Evolutionary conservation across 2,113 vertebrate genomes (phyloP).

Genomic region (Thermophis baileyi): DNA sequence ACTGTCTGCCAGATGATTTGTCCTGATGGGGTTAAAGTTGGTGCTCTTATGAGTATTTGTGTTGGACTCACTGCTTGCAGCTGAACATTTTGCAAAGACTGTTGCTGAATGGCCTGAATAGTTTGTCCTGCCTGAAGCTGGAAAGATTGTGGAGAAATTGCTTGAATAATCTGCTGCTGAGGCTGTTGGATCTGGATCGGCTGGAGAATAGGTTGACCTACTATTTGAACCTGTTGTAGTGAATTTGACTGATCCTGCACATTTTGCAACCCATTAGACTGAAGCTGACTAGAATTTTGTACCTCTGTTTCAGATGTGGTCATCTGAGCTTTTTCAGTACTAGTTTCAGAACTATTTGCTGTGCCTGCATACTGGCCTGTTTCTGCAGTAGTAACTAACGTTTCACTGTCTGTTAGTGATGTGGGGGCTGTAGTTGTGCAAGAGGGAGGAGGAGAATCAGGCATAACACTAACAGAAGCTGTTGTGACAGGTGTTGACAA

Average conservation of each 20-base stretch:
- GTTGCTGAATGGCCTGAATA: conserved; percentile 87
- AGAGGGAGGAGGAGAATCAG: conserved; percentile 68
- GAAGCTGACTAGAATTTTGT: conserved; percentile 79
- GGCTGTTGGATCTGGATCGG: conserved; percentile 93
- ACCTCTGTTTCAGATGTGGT: conserved; percentile 73
- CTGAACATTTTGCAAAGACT: conserved; percentile 82
- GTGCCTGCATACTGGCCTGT: conserved; percentile 77
- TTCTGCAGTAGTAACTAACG: conserved; percentile 76
- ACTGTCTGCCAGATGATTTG: conserved; percentile 98
- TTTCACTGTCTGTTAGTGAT: conserved; percentile 75
- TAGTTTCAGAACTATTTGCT: conserved; percentile 70
- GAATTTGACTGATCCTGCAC: conserved; percentile 78
- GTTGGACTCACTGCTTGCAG: conserved; percentile 91
- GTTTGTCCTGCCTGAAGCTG: conserved; percentile 90
- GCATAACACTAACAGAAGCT: conserved; percentile 71
- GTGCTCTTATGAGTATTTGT: conserved; percentile 95
- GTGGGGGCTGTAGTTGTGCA: conserved; percentile 74
- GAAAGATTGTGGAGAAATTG: conserved; percentile 82
- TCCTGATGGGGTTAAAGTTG: conserved; percentile 91
- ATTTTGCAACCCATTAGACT: conserved; percentile 89
- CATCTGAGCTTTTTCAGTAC: conserved; percentile 77
- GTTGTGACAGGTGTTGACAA: conserved; percentile 76
- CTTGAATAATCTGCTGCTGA: conserved; percentile 82
- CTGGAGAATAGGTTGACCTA: conserved; percentile 91
- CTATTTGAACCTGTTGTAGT: conserved; percentile 92